Base-by-base conservation (phyloP, 2,113 vertebrate genomes). In the Rhinolophus ferrumequinum region DNA sequence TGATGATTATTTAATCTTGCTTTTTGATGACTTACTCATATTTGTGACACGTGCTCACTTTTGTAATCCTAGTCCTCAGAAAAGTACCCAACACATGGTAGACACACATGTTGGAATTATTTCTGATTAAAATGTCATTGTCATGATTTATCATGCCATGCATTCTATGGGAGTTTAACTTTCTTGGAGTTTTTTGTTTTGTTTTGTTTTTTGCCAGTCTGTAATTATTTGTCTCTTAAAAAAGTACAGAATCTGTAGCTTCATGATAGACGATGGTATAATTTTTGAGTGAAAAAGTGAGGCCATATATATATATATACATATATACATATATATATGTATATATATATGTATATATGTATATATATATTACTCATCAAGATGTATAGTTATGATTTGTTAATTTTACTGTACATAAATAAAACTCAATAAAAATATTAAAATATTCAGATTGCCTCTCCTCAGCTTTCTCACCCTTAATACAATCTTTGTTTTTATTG, bases 1-100 rank as follows among this genome's bases (percentile, higher is more conserved):
- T 41, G 50, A 47, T 56, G 80, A 47, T 92, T 81, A 85, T 81
- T 97, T 84, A 90, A 58, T 11, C 58, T 92, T 92, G 60, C 77
- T 67, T 96, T 93, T 80, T 88, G 88, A 95, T 88, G 75, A 96
- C 54, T 38, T 92, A 72, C 24, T 96, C 72, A 79, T 89, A 70
- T 91, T 95, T 95, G 72, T 95, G 82, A 89, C 70, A 69, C 58
- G 85, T 92, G 88, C 4, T 94, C 70, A 93, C 85, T 83, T 94
- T 88, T 90, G 28, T 72, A 90, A 89, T 75, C 38, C 73, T 93
- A 47, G 70, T 79, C 70, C 92, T 87, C 38, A 96, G 95, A 69
- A 85, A 95, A 76, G 58, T 26, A 14, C 85, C 58, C 54, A 44
- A 60, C 12, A 75, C 24, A 1, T 93, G 82, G 52, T 54, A 44